Evolutionary conservation across 2,113 vertebrate species (phyloP), one percentile per base, ranked within the genome.

Genomic region (Panurus biarmicus): DNA sequence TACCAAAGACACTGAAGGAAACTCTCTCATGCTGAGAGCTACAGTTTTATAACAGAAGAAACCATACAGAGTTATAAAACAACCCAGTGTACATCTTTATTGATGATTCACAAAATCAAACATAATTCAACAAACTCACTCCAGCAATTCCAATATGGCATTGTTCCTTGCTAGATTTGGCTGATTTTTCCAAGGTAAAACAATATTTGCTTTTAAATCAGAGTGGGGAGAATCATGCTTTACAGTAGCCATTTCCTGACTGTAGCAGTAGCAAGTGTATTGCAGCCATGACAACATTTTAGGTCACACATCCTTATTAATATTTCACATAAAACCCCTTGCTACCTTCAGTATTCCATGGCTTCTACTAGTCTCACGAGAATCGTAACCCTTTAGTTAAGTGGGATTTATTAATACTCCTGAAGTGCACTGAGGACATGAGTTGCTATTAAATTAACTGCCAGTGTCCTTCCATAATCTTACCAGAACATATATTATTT

Each of bases 61-160:
- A 65, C 36, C 35, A 91, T 42, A 26, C 17, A 50, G 81, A 80
- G 75, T 66, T 94, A 92, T 67, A 83, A 89, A 94, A 91, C 75
- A 85, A 88, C 28, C 40, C 38, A 56, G 72, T 3, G 38, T n/a
- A 48, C 53, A 38, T 64, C 72, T 97, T 97, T 97, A 97, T 95
- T 96, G 74, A 71, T 58, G 82, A 85, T 45, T 93, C 92, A 90
- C 45, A 88, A 91, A 90, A 93, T 83, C 85, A 88, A 81, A 74
- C 78, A 89, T 53, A 45, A 35, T 33, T 72, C 72, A 84, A 35
- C 70, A 42, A 31, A 87, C n/a, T 85, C 65, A 36, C 57, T 78
- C 40, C 87, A 42, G 87, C 33, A 53, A 38, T 62, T 75, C 44
- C 47, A 79, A 19, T 11, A 21, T 8, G 19, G 60, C 11, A 31